These are phyloP conservation scores for Polypedilum vanderplanki DNA, from an alignment of 1,140 invertebrate genomes.

Conservation along the genomic window DNA sequence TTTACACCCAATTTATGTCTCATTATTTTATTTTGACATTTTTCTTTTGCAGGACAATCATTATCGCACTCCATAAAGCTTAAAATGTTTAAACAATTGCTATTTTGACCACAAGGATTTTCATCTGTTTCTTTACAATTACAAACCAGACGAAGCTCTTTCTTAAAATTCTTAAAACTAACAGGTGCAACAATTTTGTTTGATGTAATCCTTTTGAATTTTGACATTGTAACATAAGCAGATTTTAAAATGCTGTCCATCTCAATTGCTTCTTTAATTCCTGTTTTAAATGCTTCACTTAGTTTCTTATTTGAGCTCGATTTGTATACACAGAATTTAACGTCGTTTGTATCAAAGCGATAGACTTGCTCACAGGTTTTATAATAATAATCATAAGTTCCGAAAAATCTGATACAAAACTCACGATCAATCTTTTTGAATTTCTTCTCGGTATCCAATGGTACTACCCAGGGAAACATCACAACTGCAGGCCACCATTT, in stretches of 20 bases:
- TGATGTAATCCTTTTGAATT: constrained; percentile 69
- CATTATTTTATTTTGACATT: constrained; percentile 84
- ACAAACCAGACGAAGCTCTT: constrained; percentile 70
- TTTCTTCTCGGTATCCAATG: constrained; percentile 66
- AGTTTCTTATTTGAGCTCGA: constrained; percentile 37
- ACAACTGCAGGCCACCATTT: constrained; percentile 93
- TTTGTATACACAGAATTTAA: constrained; percentile 35
- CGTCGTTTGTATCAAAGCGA: constrained; percentile 74
- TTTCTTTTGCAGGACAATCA: constrained; percentile 68
- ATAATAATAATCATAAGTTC: constrained; percentile 89
- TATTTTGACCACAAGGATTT: constrained; percentile 73
- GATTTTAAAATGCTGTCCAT: constrained; percentile 44
- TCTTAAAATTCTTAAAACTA: constrained; percentile 50
- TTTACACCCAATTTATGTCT: constrained; percentile 72
- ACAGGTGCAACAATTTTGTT: constrained; percentile 69
- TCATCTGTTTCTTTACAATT: constrained; percentile 68
- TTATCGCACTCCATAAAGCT: constrained; percentile 81
- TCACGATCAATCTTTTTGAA: constrained; percentile 74
- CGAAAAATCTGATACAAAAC: constrained; percentile 90
- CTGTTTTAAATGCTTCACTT: constrained; percentile 31
- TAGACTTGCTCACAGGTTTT: constrained; percentile 72
- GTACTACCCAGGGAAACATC: constrained; percentile 76
- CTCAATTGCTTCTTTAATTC: constrained; percentile 45
- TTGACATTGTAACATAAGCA: constrained; percentile 34
- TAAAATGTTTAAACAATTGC: constrained; percentile 82